Evolutionary conservation across 2,797 vertebrate species (phyloP), one percentile per base, ranked within the genome.

Genomic region (Amblyopsis hoosieri): DNA sequence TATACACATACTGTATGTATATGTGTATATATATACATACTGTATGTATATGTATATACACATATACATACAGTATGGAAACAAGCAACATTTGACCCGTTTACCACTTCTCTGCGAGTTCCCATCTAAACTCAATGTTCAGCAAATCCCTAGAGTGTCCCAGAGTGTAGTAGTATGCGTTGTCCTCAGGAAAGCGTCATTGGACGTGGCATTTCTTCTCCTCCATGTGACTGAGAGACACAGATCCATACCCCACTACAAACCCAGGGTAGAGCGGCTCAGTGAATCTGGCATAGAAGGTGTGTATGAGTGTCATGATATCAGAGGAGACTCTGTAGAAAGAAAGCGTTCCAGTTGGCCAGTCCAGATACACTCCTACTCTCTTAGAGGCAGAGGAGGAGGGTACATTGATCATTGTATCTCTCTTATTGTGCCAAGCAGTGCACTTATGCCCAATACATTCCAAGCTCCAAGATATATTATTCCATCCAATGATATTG

Each of bases 281-380:
- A 3, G 60, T 81, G 66, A 88, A 82, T 3, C 12, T 65, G 54
- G 54, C 10, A 0, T 12, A 10, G 60, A 70, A 69, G 9, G 81
- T 87, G 14, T 82, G 19, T 37, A 85, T 46, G 70, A 78, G 79
- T 1, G 4, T 72, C 47, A 14, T 2, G 12, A n/a, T 62, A 13
- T 56, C 64, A 46, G 62, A 47, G 10, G 19, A 7, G 17, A 83
- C 2, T 0, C 1, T 61, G 64, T 69, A 83, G 72, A 83, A 87
- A 50, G 76, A 82, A 56, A 85, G 47, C 56, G 45, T 61, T 14
- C 77, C 80, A 1, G 54, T 68, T 55, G 42, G 10, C 50, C 60
- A 79, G 59, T 85, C 57, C 68, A 85, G 66, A 29, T 75, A 85
- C 17, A 85, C 69, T 7, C 77, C 83, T 2, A 33, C 46, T 69